phyloP scores from a whole-genome alignment of 2,888 invertebrate species.

The Exocentrus adspersus region DNA sequence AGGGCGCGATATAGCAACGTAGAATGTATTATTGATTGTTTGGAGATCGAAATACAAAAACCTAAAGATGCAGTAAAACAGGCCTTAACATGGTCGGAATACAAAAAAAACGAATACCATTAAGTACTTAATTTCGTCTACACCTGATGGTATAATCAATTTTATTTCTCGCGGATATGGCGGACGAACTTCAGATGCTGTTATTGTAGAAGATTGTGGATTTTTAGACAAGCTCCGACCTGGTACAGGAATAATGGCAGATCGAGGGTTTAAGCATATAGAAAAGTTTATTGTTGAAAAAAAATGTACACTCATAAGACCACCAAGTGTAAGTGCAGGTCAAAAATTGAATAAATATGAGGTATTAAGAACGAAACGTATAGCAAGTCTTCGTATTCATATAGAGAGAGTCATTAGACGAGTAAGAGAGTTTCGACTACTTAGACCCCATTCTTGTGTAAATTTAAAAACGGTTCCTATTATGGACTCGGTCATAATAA shows the following conservation, averaged over 20 bases:
- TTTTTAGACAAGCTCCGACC: conserved; percentile 8
- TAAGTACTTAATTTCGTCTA: conserved; percentile 21
- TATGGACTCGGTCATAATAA: neutral
- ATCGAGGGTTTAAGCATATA: conserved; percentile 23
- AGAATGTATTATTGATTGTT: neutral
- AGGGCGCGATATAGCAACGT: neutral
- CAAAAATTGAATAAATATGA: neutral
- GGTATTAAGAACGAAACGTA: neutral
- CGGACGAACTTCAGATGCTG: conserved; percentile 5
- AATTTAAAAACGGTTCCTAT: neutral
- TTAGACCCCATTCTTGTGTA: conserved; percentile 7
- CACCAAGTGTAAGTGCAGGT: neutral
- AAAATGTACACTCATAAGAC: neutral
- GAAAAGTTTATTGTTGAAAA: neutral
- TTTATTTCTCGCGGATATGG: conserved; percentile 23
- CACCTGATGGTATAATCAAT: conserved; percentile 25
- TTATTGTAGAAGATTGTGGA: conserved; percentile 9
- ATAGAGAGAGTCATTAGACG: conserved; percentile 14
- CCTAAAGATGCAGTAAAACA: neutral
- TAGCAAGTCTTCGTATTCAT: conserved; percentile 2
- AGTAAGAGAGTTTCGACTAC: neutral
- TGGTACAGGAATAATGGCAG: conserved; percentile 19
- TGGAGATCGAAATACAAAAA: neutral
- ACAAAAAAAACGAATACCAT: conserved; percentile 23
- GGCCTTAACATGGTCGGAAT: conserved; percentile 9